Evolutionary conservation across 2,888 invertebrate species (phyloP).

Genomic region (Caenorhabditis wallacei): DNA sequence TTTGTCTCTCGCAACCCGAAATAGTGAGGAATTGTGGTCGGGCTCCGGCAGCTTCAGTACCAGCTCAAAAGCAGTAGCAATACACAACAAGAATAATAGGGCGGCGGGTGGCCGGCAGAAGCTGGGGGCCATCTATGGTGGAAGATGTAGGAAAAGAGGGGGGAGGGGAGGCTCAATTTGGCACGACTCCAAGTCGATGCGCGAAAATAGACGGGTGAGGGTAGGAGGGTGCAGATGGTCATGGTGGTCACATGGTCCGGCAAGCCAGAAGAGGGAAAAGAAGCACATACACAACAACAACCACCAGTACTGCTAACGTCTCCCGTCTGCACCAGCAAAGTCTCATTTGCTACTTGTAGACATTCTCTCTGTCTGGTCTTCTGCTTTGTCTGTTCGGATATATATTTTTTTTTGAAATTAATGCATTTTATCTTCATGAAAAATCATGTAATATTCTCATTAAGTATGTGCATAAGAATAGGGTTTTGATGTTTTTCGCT

Average conservation of each 20-base stretch:
- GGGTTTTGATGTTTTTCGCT: neutral
- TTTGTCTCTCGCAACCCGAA: slow-evolving; percentile 20
- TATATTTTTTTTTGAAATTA: neutral
- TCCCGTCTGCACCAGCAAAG: slow-evolving; percentile 32
- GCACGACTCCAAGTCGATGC: slow-evolving; percentile 62
- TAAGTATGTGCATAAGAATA: neutral
- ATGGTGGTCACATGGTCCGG: slow-evolving; percentile 60
- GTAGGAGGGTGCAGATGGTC: slow-evolving; percentile 58
- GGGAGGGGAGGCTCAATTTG: slow-evolving; percentile 54
- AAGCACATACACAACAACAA: slow-evolving; percentile 44
- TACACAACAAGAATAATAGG: slow-evolving; percentile 60
- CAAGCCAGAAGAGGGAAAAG: slow-evolving; percentile 24
- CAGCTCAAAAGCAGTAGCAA: slow-evolving; percentile 41
- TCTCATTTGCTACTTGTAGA: slow-evolving; percentile 14
- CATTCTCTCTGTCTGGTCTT: slow-evolving; percentile 20
- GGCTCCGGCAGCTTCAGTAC: neutral
- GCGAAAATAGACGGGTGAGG: slow-evolving; percentile 48
- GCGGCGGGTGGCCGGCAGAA: slow-evolving; percentile 27
- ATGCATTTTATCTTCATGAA: neutral
- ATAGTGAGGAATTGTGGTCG: slow-evolving; percentile 22
- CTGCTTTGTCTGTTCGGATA: neutral
- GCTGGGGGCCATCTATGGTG: slow-evolving; percentile 31
- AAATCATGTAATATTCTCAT: neutral
- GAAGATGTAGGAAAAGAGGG: slow-evolving; percentile 28
- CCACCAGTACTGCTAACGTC: slow-evolving; percentile 41